Base-by-base conservation (phyloP, 2,113 vertebrate genomes). In the Anolis carolinensis region DNA sequence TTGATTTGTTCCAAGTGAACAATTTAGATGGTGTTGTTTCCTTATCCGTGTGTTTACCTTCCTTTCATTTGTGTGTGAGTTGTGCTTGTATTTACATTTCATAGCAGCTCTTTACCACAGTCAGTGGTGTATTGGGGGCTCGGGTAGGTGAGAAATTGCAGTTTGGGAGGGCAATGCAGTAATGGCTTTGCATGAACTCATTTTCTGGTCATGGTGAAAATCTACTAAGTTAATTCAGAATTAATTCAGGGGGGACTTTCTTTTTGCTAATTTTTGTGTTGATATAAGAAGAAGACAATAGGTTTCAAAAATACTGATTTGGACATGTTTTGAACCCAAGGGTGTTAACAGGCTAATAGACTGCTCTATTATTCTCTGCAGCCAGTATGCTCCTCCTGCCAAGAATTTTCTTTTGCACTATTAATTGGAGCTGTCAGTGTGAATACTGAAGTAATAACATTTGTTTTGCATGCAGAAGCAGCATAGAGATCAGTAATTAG, bases 361-460 rank as follows among this genome's bases (percentile, higher is more conserved):
- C 88, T 89, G 84, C 84, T 90, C 39, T 81, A 91, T 95, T 95
- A 92, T 82, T 87, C 85, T 91, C 88, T 91, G 93, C 81, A 90
- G 81, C 91, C 83, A 83, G 89, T 91, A 89, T 93, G 77, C 80
- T 92, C 88, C 89, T 89, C 84, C 78, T 92, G 92, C 89, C 89
- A 94, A 89, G 75, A 70, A 81, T 86, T 88, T 86, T 93, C 55
- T 92, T 92, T 90, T 84, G 81, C 0, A 74, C n/a, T 89, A 50
- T 89, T 94, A 94, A 93, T 93, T 93, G 88, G 86, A 93, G 84
- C 84, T 94, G 91, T 89, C 0, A 0, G 79, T 88, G 78, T 91
- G 89, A 87, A 85, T 86, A 81, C 77, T 89, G 86, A 90, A 92
- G 75, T 82, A 92, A 84, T 32, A 90, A 90, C 7, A 36, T 78